Percentiles rank a stretch among this genome's conserved stretches.
Conservation (phyloP, 2,113 vertebrate genomes). For the Myotis brandtii region DNA sequence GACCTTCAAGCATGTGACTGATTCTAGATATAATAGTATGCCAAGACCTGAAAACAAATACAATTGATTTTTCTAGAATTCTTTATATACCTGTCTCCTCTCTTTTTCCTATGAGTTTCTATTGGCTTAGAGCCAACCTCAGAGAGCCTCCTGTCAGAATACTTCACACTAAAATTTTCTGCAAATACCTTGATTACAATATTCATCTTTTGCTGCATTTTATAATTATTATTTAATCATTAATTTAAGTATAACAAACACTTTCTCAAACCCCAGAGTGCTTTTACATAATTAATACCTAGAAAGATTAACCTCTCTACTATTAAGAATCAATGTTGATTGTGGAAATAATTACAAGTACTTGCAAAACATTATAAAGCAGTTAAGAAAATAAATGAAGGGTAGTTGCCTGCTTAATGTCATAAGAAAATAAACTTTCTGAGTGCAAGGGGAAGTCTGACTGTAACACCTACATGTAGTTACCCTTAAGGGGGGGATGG, state of each 20-base stretch:
- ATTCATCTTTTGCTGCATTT: conserved; percentile 55
- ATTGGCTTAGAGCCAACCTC: neutral
- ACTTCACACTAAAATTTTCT: conserved; percentile 47
- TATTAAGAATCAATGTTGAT: conserved; percentile 58
- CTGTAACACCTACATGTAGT: neutral
- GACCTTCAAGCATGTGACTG: neutral
- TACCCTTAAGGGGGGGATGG: neutral
- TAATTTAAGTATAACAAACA: conserved; percentile 68
- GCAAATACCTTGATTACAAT: conserved; percentile 55
- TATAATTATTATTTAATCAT: conserved; percentile 70
- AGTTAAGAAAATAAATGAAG: conserved; percentile 51
- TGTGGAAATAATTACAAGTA: conserved; percentile 47
- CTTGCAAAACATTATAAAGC: conserved; percentile 35
- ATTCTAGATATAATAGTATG: neutral
- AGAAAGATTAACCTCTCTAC: conserved; percentile 54
- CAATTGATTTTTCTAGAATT: neutral
- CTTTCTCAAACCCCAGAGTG: neutral
- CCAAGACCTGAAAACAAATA: neutral
- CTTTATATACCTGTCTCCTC: neutral
- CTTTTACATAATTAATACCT: conserved; percentile 61
- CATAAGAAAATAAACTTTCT: conserved; percentile 25
- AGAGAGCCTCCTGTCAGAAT: neutral
- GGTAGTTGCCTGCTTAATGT: neutral
- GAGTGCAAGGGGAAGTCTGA: neutral
- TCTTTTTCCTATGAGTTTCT: neutral